Conservation (phyloP, 2,113 vertebrate genomes). For the Pygoscelis adeliae region DNA sequence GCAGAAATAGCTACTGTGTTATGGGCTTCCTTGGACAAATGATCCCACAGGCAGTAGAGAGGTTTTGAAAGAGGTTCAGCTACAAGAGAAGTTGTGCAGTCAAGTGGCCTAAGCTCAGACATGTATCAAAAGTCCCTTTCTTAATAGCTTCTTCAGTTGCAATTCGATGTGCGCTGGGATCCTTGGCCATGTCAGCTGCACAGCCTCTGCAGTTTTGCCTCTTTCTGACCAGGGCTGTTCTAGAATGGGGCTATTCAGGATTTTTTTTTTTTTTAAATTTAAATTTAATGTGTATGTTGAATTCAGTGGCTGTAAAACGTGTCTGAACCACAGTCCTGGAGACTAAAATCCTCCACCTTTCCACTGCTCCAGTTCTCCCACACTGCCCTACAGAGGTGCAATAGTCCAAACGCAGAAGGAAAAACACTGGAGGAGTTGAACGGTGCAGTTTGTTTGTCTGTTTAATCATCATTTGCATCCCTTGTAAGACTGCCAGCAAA, state of each 20-base stretch:
- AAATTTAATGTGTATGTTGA: background rate
- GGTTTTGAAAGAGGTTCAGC: background rate
- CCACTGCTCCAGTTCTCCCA: background rate
- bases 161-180: background rate
- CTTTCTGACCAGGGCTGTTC: background rate
- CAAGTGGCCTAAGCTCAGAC: background rate
- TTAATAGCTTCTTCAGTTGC: constrained; percentile 21
- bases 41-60: background rate
- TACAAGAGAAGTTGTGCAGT: background rate
- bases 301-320: background rate
- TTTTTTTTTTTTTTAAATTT: background rate
- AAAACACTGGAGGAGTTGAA: background rate
- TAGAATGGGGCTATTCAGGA: background rate
- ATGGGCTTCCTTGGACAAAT: background rate
- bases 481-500: background rate
- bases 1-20: background rate
- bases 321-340: background rate
- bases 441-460: background rate
- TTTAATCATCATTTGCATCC: background rate
- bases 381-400: background rate
- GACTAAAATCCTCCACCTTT: background rate
- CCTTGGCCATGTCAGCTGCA: background rate
- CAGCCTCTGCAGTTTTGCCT: background rate
- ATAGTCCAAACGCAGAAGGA: background rate
- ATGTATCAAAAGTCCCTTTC: background rate